Conservation (phyloP, 2,113 vertebrate genomes). For the pig (Sus scrofa) region T2T-Sscrofa CM000817.6:158943501-158944000, state of each 20-base stretch:
- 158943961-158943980: constrained; percentile 9
- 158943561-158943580: too few relatives aligned
- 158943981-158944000: constrained; percentile 49
- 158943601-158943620: too few relatives aligned
- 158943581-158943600: too few relatives aligned
- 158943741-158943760: background rate
- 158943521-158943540: too few relatives aligned
- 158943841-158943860: background rate
- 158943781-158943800: background rate
- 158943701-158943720: constrained; percentile 5
- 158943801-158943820: background rate
- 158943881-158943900: background rate
- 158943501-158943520: too few relatives aligned
- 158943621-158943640: too few relatives aligned
- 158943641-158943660: too few relatives aligned
- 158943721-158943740: background rate
- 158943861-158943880: constrained; percentile 16
- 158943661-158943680: too few relatives aligned
- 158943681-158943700: background rate
- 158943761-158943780: background rate
- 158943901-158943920: background rate
- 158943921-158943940: background rate
- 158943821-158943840: background rate
- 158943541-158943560: too few relatives aligned
- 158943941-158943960: constrained; percentile 35